A percentile compares a stretch with the other conserved stretches of the same genome.
These are phyloP conservation scores for Xylocampa areola DNA, from an alignment of 2,888 invertebrate genomes.

Conservation along the genomic window DNA sequence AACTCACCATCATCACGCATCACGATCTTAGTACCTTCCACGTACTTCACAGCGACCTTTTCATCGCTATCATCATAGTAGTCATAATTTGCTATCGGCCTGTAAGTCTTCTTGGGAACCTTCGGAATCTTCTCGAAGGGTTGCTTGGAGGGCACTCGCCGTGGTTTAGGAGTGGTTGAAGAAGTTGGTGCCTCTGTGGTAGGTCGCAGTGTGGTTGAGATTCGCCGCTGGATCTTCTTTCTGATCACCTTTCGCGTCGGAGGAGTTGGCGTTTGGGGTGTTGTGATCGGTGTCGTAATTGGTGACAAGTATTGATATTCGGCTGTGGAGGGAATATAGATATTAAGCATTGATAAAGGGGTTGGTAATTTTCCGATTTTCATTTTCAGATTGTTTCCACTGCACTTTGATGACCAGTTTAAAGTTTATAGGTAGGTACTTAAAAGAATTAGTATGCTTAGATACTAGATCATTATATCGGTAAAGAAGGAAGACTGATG, in stretches of 20 bases:
- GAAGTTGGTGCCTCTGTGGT: conserved; percentile 46
- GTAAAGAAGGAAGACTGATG: neutral
- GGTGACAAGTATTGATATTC: conserved; percentile 85
- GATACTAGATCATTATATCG: too few relatives aligned
- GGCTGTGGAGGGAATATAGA: conserved; percentile 66
- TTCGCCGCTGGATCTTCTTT: conserved; percentile 77
- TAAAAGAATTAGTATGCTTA: too few relatives aligned
- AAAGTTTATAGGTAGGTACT: too few relatives aligned
- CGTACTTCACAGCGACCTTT: conserved; percentile 83
- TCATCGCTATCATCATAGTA: conserved; percentile 92
- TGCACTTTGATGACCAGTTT: too few relatives aligned
- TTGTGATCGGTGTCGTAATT: conserved; percentile 76
- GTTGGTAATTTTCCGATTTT: neutral
- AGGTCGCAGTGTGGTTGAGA: conserved; percentile 76
- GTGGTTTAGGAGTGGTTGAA: conserved; percentile 46
- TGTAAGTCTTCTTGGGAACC: conserved; percentile 69
- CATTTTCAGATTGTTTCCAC: neutral
- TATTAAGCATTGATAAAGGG: neutral
- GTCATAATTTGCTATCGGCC: conserved; percentile 90
- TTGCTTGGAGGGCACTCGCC: conserved; percentile 64
- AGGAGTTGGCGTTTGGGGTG: conserved; percentile 67
- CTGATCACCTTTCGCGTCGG: conserved; percentile 66
- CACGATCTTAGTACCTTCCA: conserved; percentile 89
- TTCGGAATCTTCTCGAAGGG: conserved; percentile 75
- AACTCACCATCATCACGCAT: conserved; percentile 86